These are phyloP conservation scores for Hoplias malabaricus DNA, from an alignment of 2,113 vertebrate species.

Conservation along the genomic window DNA sequence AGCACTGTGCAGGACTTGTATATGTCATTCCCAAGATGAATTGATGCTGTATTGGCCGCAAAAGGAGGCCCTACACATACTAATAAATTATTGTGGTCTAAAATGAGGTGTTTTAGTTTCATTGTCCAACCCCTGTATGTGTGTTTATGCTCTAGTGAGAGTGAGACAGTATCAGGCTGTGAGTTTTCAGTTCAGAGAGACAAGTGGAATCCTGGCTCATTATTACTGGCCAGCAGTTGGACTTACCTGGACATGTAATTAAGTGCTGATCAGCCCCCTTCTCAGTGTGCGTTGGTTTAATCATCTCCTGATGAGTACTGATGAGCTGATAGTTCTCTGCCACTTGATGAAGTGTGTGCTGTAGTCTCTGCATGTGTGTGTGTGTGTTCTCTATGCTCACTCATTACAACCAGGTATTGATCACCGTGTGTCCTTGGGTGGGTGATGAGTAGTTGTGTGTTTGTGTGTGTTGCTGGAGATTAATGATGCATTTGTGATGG, in stretches of 20 bases:
- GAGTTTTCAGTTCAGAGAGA: no score
- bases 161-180: no score
- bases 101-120: no score
- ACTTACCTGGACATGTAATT: slow-evolving; percentile 28
- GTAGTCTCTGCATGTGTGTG: neutral
- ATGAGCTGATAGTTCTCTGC: slow-evolving; percentile 32
- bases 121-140: no score
- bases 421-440: slow-evolving; percentile 11
- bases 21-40: no score
- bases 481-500: neutral
- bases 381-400: slow-evolving; percentile 1
- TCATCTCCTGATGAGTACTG: slow-evolving; percentile 42
- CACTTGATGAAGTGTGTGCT: slow-evolving; percentile 37
- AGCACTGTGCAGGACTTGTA: no score
- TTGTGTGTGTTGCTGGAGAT: slow-evolving; percentile 9
- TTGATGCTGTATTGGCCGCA: no score
- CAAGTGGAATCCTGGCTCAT: neutral
- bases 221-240: slow-evolving; percentile 8
- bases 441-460: slow-evolving; percentile 1
- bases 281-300: slow-evolving; percentile 14
- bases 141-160: no score
- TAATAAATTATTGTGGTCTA: no score
- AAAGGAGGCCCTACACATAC: no score
- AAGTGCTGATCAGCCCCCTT: slow-evolving; percentile 7
- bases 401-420: slow-evolving; percentile 31